Conservation (phyloP, 2,797 vertebrate species). For the Onychomys arenicola region DNA sequence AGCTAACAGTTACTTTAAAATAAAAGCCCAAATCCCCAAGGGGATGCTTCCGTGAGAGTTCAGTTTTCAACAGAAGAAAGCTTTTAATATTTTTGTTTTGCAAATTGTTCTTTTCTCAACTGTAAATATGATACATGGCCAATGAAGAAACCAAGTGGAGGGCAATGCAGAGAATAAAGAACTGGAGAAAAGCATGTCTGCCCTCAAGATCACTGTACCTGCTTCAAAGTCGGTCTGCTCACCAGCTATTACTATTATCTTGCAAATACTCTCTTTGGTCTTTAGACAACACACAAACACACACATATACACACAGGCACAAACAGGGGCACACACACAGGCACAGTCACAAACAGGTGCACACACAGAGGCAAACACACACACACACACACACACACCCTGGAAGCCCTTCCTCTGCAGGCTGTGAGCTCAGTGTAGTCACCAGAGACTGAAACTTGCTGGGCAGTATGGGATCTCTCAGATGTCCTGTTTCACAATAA, state of each 20-base stretch:
- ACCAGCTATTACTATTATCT: neutral
- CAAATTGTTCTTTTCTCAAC: neutral
- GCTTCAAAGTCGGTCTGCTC: neutral
- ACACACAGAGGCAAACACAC: too few species aligned
- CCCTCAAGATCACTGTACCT: neutral
- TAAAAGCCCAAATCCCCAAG: conserved; percentile 6
- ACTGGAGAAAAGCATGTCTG: neutral
- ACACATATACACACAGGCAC: too few species aligned
- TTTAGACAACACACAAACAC: neutral
- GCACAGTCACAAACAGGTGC: too few species aligned
- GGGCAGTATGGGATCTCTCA: neutral
- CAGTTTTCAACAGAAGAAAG: conserved; percentile 47
- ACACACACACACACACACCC: neutral
- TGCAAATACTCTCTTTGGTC: conserved; percentile 18
- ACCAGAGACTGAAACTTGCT: conserved; percentile 57
- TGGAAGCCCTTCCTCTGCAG: neutral
- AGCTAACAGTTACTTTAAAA: conserved; percentile 43
- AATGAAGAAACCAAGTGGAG: neutral
- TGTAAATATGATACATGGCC: neutral
- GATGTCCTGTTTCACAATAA: conserved; percentile 38
- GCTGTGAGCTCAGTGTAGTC: neutral
- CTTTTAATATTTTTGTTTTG: neutral
- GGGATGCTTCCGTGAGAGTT: conserved; percentile 4
- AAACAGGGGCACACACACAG: too few species aligned
- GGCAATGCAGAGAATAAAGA: neutral